Conservation (phyloP, 2,888 invertebrate species). For the Drosophila paramelanica region DNA sequence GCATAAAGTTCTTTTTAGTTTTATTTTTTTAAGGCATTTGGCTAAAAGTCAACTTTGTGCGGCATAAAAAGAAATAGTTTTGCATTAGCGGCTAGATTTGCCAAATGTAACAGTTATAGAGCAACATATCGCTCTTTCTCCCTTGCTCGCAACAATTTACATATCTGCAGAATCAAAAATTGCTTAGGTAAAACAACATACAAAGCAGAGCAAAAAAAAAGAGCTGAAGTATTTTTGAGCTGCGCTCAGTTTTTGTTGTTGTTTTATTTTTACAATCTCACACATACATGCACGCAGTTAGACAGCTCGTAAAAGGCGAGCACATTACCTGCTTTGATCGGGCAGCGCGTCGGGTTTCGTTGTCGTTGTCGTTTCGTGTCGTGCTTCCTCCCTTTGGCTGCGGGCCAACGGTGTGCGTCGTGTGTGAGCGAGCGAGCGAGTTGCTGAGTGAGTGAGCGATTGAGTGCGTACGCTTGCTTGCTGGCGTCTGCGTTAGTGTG, state of each 20-base stretch:
- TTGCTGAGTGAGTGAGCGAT: slow-evolving; percentile 53
- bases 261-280: slow-evolving; percentile 37
- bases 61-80: slow-evolving; percentile 17
- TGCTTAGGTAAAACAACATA: slow-evolving; percentile 55
- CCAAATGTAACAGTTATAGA: slow-evolving; percentile 6
- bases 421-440: slow-evolving; percentile 38
- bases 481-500: slow-evolving; percentile 19
- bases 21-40: slow-evolving; percentile 31
- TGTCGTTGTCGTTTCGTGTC: slow-evolving; percentile 22
- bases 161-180: slow-evolving; percentile 56
- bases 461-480: slow-evolving; percentile 26
- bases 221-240: slow-evolving; percentile 52
- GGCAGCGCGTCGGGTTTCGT: slow-evolving; percentile 38
- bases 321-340: slow-evolving; percentile 52
- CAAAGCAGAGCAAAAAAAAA: slow-evolving; percentile 23
- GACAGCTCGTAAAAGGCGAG: slow-evolving; percentile 46
- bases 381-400: slow-evolving; percentile 50
- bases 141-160: slow-evolving; percentile 64
- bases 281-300: neutral
- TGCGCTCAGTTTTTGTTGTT: slow-evolving; percentile 33
- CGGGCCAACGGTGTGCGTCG: slow-evolving; percentile 23
- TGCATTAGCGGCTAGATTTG: slow-evolving; percentile 16
- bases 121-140: neutral
- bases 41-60: slow-evolving; percentile 55
- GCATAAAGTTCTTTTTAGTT: slow-evolving; percentile 12